phyloP scores from a whole-genome alignment of 1,140 invertebrate genomes.

The Ooceraea biroi region DNA sequence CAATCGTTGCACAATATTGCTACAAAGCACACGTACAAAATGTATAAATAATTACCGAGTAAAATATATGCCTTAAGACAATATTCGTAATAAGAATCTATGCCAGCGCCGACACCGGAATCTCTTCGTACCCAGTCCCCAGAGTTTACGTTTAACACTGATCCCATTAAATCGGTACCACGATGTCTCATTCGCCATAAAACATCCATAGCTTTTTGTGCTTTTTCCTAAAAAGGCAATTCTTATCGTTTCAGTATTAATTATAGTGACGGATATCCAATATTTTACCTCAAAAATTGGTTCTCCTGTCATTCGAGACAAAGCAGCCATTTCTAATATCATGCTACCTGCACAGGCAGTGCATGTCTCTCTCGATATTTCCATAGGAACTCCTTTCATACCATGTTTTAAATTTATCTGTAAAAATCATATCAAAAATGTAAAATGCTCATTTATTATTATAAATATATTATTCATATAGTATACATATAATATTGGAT shows the following conservation, averaged over 20 bases:
- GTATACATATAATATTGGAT: neutral
- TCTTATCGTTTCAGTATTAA: slow-evolving; percentile 23
- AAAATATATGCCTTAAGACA: slow-evolving; percentile 97
- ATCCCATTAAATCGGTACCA: slow-evolving; percentile 96
- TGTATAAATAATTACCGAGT: slow-evolving; percentile 84
- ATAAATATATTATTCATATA: neutral
- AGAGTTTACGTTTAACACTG: slow-evolving; percentile 97
- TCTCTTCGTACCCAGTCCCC: slow-evolving; percentile 99
- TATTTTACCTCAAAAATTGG: slow-evolving; percentile 93
- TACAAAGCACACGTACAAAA: slow-evolving; percentile 10
- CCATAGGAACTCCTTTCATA: slow-evolving; percentile 91
- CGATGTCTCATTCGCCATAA: slow-evolving; percentile 97
- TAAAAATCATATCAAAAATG: neutral
- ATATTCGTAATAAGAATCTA: slow-evolving; percentile 99
- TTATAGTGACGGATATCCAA: slow-evolving; percentile 28
- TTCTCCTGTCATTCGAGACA: slow-evolving; percentile 97
- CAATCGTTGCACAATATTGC: neutral
- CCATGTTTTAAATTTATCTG: slow-evolving; percentile 96
- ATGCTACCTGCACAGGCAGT: slow-evolving; percentile 99
- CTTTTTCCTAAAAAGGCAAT: slow-evolving; percentile 90
- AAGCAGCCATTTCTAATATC: slow-evolving; percentile 98
- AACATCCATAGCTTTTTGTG: slow-evolving; percentile 98
- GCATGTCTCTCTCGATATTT: slow-evolving; percentile 95
- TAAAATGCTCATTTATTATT: neutral
- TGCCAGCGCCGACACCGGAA: slow-evolving; percentile 99